phyloP scores from a whole-genome alignment of 2,113 vertebrate genomes.

The Tyto alba region DNA sequence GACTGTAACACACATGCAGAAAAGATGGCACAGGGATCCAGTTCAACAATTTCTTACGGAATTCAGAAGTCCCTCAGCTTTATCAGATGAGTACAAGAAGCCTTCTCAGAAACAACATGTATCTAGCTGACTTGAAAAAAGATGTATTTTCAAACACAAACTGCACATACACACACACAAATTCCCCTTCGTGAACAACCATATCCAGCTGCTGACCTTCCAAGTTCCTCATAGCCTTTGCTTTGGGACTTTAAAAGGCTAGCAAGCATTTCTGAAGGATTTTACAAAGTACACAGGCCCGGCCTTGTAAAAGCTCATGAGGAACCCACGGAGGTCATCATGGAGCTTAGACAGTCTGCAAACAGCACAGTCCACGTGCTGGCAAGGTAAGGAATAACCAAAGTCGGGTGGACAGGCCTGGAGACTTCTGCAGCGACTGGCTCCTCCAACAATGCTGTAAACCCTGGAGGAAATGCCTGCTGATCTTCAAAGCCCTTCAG shows the following conservation, averaged over 20 bases:
- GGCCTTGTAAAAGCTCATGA: slow-evolving; percentile 50
- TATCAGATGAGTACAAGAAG: neutral
- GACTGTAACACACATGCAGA: neutral
- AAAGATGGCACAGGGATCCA: neutral
- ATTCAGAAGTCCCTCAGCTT: neutral
- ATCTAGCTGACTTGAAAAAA: neutral
- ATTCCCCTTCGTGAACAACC: neutral
- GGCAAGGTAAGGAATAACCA: slow-evolving; percentile 28
- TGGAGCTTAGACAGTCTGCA: slow-evolving; percentile 52
- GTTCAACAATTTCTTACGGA: neutral
- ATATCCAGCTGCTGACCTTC: slow-evolving; percentile 23
- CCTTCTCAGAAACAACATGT: neutral
- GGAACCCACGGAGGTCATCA: slow-evolving; percentile 37
- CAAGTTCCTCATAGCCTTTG: neutral
- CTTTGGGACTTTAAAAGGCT: slow-evolving; percentile 38
- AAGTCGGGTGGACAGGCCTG: neutral
- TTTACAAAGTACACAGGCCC: slow-evolving; percentile 42
- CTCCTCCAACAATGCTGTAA: slow-evolving; percentile 41
- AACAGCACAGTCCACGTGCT: slow-evolving; percentile 40
- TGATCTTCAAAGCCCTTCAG: slow-evolving; percentile 59
- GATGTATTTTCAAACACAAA: neutral
- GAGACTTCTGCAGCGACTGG: neutral
- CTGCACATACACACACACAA: neutral
- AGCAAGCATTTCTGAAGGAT: slow-evolving; percentile 55
- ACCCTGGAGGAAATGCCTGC: slow-evolving; percentile 50